Evolutionary conservation across 2,888 invertebrate species (phyloP), one percentile per base, ranked within the genome.

Genomic region (Callimorpha dominula): DNA sequence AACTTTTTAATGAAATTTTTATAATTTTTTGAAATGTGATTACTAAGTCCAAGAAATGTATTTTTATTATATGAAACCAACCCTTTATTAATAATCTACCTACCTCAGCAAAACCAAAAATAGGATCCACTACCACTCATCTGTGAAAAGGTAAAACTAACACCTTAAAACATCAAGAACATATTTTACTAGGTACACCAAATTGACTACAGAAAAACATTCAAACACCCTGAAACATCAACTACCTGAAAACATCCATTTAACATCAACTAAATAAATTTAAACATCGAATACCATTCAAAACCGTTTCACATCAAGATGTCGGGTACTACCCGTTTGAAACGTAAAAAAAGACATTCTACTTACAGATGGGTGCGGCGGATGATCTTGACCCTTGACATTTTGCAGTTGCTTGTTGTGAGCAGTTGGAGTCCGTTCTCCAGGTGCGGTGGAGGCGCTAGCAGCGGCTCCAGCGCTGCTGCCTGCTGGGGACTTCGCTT

Each of bases 281-380:
- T 71, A 66, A 62, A 72, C 68, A 68, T 67, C 40, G 49, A 69
- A 69, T 69, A 69, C 69, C 69, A 68, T 68, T 68, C 68, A 54
- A 14, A 50, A 4, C 43, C 43, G 20, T 68, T 50, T 49, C 31
- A 50, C 42, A 52, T 57, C 17, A 62, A 63, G 4, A 8, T 49
- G 4, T 60, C 17, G 40, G 66, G 66, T 67, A 62, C 65, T 72
- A 65, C 68, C 68, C 65, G 68, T 57, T 66, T 14, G 20, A 12
- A n/a, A n/a, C n/a, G n/a, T n/a, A n/a, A n/a, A n/a, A n/a, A 68
- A 64, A 65, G 70, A 72, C 68, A 68, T 42, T 52, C 83, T 87
- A 96, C 97, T 97, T 96, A 98, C 97, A 96, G 97, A 97, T 88
- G 97, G 97, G 94, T 98, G 97, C 89, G 97, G 93, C 86, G 92